Evolutionary conservation across 1,140 invertebrate species (phyloP).

Genomic region (Listronotus oregonensis): DNA sequence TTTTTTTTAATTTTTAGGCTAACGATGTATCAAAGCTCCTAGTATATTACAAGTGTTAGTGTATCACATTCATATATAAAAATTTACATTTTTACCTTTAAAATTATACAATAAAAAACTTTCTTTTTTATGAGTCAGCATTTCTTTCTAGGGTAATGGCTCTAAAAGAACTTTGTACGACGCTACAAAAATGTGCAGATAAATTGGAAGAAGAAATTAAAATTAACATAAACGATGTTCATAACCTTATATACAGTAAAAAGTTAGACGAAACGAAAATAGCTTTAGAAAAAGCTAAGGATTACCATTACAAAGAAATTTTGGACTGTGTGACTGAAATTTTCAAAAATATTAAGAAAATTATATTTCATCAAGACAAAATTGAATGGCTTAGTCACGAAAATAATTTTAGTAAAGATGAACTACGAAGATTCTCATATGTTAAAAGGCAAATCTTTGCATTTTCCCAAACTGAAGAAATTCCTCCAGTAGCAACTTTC

Average conservation of each 20-base stretch:
- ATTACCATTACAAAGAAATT: constrained; percentile 43
- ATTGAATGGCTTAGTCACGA: constrained; percentile 27
- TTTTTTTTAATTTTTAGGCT: too few relatives aligned
- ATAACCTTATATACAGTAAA: constrained; percentile 21
- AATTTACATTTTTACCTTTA: too few relatives aligned
- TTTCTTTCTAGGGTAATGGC: constrained; percentile 17
- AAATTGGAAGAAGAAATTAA: constrained; percentile 36
- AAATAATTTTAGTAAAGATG: constrained; percentile 18
- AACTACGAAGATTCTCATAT: constrained; percentile 35
- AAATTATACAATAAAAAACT: too few relatives aligned
- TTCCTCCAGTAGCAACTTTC: background rate
- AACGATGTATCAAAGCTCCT: too few relatives aligned
- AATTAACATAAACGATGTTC: constrained; percentile 26
- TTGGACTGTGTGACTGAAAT: constrained; percentile 29
- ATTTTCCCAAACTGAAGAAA: constrained; percentile 26
- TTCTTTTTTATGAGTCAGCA: too few relatives aligned
- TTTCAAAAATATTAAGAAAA: constrained; percentile 29
- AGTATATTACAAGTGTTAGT: too few relatives aligned
- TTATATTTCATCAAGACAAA: constrained; percentile 34
- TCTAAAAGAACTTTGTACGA: constrained; percentile 34
- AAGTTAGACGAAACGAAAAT: constrained; percentile 17
- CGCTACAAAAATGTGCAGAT: constrained; percentile 33
- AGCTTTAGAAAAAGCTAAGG: constrained; percentile 40
- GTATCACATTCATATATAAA: too few relatives aligned
- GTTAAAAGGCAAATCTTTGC: constrained; percentile 33